Base-by-base conservation (phyloP, 1,140 invertebrate species). In the Coelopa frigida region DNA sequence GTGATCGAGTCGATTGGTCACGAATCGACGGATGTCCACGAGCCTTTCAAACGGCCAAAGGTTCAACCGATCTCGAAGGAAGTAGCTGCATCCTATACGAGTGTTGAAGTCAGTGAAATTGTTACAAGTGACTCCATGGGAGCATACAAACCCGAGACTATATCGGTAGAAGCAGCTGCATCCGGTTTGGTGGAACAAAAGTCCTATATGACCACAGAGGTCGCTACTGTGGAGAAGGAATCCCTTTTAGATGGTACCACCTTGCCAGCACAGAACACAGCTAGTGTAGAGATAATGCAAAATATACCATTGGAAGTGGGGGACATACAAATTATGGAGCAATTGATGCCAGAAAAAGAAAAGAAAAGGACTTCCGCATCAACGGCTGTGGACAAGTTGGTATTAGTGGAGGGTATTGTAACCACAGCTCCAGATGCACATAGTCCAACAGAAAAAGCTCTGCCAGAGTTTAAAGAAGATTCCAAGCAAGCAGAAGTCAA, bases 281-380 rank as follows among this genome's bases (percentile, higher is more conserved):
- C 59, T 4, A 43, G 55, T 7, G 26, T 52, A 2, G 46, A 37
- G 8, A 5, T 65, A 1, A 54, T 51, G 3, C 10, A 54, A 1
- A 33, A 61, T 2, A 14, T 40, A 6, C 26, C 52, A 15, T 76
- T 37, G 75, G 78, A 52, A 79, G 85, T 72, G 73, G 76, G 59
- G 80, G 86, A 77, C 79, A 79, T 14, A 56, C 74, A 41, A 24
- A 12, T 50, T 11, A 27, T 22, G 4, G 43, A 59, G 23, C 21
- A 17, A 0, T 47, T 56, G 21, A 54, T 48, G 4, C 10, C 46
- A 5, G 7, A n/a, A 7, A 31, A 39, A 11, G 3, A 20, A 2
- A 12, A 18, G 3, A 49, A 44, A 14, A 4, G n/a, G 23, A 32
- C 35, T 7, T 23, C 27, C 4, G 3, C 20, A 1, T 18, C 12